phyloP scores from a whole-genome alignment of 2,888 invertebrate species.

The Caenorhabditis sinica region DNA sequence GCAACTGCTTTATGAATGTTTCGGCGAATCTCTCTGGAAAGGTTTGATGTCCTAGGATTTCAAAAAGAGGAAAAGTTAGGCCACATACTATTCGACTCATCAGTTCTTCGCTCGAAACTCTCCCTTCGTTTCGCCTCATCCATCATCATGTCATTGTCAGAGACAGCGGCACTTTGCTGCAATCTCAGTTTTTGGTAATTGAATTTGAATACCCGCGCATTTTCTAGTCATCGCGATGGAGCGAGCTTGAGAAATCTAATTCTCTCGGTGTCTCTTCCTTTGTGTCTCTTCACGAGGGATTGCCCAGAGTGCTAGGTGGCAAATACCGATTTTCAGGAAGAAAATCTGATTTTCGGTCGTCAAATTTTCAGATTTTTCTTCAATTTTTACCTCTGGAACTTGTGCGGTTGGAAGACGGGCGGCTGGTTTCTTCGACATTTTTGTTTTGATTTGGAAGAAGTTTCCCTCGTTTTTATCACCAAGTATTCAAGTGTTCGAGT shows the following conservation, averaged over 20 bases:
- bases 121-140: slow-evolving; percentile 6
- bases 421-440: slow-evolving; percentile 23
- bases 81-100: slow-evolving; percentile 16
- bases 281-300: no score
- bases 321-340: no score
- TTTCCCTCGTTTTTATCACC: slow-evolving; percentile 2
- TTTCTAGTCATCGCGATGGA: background rate
- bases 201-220: slow-evolving; percentile 7
- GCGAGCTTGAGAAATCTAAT: no score
- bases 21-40: slow-evolving; percentile 45
- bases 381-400: slow-evolving; percentile 12
- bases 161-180: slow-evolving; percentile 11
- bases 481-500: background rate
- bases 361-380: background rate
- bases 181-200: background rate
- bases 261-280: no score
- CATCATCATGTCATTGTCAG: slow-evolving; percentile 24
- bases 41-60: background rate
- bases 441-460: background rate
- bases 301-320: no score
- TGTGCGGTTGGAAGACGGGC: background rate
- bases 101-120: slow-evolving; percentile 24
- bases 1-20: slow-evolving; percentile 25
- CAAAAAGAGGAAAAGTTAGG: background rate
- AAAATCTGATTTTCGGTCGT: no score